Percentiles rank a stretch among this genome's conserved stretches.
phyloP scores from a whole-genome alignment of 2,888 invertebrate species.

The Asteroscopus sphinx region DNA sequence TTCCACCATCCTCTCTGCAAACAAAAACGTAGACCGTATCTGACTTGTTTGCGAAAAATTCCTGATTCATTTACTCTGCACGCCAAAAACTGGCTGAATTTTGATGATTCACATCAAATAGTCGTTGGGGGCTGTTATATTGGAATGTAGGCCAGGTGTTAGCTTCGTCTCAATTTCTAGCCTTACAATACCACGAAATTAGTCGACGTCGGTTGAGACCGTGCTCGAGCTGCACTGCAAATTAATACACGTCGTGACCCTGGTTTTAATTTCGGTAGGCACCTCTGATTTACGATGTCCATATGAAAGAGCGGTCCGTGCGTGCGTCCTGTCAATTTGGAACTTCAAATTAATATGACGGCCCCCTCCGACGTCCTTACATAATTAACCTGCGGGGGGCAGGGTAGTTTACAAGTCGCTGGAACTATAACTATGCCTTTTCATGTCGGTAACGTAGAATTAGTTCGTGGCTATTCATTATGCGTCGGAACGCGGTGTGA shows the following conservation, averaged over 20 bases:
- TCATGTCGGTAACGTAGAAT: conserved; percentile 77
- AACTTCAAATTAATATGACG: conserved; percentile 67
- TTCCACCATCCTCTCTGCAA: conserved; percentile 34
- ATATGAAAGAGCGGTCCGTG: conserved; percentile 80
- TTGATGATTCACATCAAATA: conserved; percentile 41
- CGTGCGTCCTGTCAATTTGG: conserved; percentile 75
- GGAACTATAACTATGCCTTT: conserved; percentile 72
- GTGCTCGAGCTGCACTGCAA: conserved; percentile 66
- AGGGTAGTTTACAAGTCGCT: conserved; percentile 61
- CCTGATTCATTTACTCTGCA: conserved; percentile 45
- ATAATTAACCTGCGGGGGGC: conserved; percentile 51
- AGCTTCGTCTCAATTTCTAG: conserved; percentile 72
- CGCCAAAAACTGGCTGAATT: conserved; percentile 33
- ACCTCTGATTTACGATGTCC: conserved; percentile 84
- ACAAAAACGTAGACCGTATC: conserved; percentile 34
- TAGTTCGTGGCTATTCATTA: conserved; percentile 79
- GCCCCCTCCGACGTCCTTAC: conserved; percentile 55
- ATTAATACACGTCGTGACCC: conserved; percentile 80
- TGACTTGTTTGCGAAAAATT: conserved; percentile 44
- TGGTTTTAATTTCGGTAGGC: conserved; percentile 84
- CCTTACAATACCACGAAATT: conserved; percentile 77
- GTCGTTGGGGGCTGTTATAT: conserved; percentile 30
- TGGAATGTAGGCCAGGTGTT: conserved; percentile 68
- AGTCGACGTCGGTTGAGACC: conserved; percentile 74
- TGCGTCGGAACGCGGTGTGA: conserved; percentile 72